Percentiles rank a stretch among this genome's conserved stretches.
phyloP scores from a whole-genome alignment of 2,888 invertebrate genomes.

The Protonemura montana region DNA sequence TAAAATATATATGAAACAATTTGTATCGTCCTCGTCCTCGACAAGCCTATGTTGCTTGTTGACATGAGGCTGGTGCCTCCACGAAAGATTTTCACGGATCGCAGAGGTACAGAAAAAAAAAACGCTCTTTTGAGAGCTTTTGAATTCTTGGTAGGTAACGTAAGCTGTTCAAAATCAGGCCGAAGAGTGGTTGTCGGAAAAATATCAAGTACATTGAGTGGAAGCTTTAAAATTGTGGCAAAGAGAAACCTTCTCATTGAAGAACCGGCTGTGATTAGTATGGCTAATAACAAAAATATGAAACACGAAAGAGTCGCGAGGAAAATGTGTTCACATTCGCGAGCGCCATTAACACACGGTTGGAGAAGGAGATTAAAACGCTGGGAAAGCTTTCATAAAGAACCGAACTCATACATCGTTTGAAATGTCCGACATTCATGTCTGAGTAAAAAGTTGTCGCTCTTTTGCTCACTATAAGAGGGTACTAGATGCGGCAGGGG shows the following conservation, averaged over 20 bases:
- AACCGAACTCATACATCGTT: not conserved
- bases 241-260: not conserved
- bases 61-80: not conserved
- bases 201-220: not conserved
- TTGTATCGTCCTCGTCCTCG: not conserved
- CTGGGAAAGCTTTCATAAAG: not conserved
- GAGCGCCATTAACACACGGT: not conserved
- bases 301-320: not conserved
- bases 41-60: not conserved
- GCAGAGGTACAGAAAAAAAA: too few species aligned
- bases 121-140: too few species aligned
- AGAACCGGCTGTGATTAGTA: not conserved
- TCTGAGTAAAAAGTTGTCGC: not conserved
- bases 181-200: not conserved
- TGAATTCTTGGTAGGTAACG: too few species aligned
- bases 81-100: too few species aligned
- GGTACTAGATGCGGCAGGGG: not conserved
- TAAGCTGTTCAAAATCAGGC: not conserved
- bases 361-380: not conserved
- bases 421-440: not conserved
- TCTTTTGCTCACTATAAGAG: not conserved
- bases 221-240: not conserved
- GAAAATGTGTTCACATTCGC: not conserved
- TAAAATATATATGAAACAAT: not conserved
- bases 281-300: not conserved